These are phyloP conservation scores for Pseudorhiza aurosa DNA, from an alignment of 30 jellyfish, hydroid and myxozoan genomes.

Conservation along the genomic window DNA sequence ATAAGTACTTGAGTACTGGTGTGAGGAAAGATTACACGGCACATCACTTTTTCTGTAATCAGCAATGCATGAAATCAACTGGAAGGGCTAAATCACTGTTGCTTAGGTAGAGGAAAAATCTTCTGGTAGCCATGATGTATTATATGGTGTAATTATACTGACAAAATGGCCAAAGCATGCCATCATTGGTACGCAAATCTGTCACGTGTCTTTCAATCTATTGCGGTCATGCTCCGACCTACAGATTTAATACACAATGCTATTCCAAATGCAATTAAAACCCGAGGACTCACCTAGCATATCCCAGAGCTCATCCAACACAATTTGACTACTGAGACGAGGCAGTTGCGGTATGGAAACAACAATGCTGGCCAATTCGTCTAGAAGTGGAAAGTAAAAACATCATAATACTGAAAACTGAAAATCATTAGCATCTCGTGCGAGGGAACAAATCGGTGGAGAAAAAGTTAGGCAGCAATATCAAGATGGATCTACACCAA, in stretches of 20 bases:
- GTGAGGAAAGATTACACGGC: no score
- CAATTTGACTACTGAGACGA: slow-evolving; percentile 81
- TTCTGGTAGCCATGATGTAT: neutral
- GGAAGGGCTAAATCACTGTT: no score
- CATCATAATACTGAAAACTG: neutral
- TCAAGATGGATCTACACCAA: neutral
- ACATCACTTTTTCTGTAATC: no score
- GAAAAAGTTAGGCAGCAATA: neutral
- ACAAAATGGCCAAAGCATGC: no score
- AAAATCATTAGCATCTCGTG: neutral
- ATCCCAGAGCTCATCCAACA: slow-evolving; percentile 89
- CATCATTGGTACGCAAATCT: no score
- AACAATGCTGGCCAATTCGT: slow-evolving; percentile 22
- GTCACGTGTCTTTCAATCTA: no score
- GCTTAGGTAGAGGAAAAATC: no score
- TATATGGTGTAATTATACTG: neutral
- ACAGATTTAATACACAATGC: no score
- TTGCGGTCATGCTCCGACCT: no score
- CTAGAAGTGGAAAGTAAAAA: slow-evolving; percentile 3
- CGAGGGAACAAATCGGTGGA: neutral
- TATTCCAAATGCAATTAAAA: no score
- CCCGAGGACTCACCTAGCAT: slow-evolving; percentile 88
- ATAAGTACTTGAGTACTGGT: no score
- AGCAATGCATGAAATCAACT: no score
- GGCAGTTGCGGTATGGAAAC: slow-evolving; percentile 68